Evolutionary conservation across 2,888 invertebrate genomes (phyloP).

Genomic region (Hypomecis punctinalis): DNA sequence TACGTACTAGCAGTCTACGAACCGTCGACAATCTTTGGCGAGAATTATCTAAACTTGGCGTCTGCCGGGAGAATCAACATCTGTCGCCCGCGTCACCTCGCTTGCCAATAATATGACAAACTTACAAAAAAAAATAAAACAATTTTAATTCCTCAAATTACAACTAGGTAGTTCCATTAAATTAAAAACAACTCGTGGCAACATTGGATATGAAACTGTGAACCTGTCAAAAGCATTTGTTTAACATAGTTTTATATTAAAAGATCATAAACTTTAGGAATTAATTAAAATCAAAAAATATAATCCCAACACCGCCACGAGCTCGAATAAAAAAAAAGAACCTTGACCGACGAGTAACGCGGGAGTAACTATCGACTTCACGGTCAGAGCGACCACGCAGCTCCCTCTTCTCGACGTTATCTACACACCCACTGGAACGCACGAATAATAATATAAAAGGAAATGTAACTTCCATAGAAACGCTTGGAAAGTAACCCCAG

Average conservation of each 20-base stretch:
- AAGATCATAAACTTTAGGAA: conserved; percentile 22
- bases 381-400: not conserved
- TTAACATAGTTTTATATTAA: conserved; percentile 24
- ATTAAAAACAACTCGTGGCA: conserved; percentile 8
- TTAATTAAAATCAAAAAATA: conserved; percentile 18
- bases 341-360: conserved; percentile 27
- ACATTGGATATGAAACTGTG: conserved; percentile 25
- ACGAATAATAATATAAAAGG: no score
- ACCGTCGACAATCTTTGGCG: conserved; percentile 74
- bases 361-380: conserved; percentile 7
- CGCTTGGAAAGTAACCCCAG: no score
- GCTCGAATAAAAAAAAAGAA: not conserved
- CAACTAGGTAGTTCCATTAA: not conserved
- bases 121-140: not conserved
- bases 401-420: not conserved
- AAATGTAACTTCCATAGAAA: no score
- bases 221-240: conserved; percentile 33
- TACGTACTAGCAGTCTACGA: conserved; percentile 58
- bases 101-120: not conserved
- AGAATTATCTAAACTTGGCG: conserved; percentile 54
- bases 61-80: conserved; percentile 62
- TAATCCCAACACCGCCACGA: conserved; percentile 23
- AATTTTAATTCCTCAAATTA: not conserved
- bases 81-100: conserved; percentile 49
- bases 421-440: no score